Conservation (phyloP, 2,113 vertebrate species). For the Syrmaticus mikado region DNA sequence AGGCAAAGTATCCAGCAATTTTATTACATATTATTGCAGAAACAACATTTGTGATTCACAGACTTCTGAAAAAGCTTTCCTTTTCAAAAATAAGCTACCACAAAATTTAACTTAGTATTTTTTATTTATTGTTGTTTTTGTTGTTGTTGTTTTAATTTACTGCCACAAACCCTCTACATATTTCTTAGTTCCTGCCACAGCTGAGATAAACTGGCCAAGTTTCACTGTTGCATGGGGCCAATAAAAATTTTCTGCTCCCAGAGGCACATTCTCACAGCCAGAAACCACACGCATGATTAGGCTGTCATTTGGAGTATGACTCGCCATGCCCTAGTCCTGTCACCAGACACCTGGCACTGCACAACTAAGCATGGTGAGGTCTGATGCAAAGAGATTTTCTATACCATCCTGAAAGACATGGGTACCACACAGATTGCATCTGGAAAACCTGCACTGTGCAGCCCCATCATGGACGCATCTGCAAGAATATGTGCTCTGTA, state of each 20-base stretch:
- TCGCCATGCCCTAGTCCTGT: neutral
- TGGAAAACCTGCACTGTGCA: neutral
- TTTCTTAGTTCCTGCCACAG: neutral
- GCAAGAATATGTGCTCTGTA: rapidly evolving
- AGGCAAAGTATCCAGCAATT: neutral
- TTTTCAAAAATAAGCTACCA: neutral
- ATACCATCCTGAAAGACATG: neutral
- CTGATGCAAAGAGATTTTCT: neutral
- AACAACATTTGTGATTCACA: neutral
- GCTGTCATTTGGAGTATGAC: neutral
- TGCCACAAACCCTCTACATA: neutral
- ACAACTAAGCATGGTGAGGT: neutral
- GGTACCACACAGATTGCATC: neutral
- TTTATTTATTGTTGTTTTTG: neutral
- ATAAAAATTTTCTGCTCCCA: rapidly evolving
- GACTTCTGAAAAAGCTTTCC: neutral
- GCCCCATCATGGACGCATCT: neutral
- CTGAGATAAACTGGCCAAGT: neutral
- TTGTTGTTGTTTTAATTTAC: neutral
- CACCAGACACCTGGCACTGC: neutral
- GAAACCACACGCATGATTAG: neutral
- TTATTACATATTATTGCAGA: neutral
- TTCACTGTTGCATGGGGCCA: rapidly evolving
- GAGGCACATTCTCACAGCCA: rapidly evolving
- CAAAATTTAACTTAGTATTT: neutral